Percentiles rank a stretch among this genome's conserved stretches.
These are phyloP conservation scores for Passer domesticus DNA, from an alignment of 2,113 vertebrate genomes.

Conservation along the genomic window DNA sequence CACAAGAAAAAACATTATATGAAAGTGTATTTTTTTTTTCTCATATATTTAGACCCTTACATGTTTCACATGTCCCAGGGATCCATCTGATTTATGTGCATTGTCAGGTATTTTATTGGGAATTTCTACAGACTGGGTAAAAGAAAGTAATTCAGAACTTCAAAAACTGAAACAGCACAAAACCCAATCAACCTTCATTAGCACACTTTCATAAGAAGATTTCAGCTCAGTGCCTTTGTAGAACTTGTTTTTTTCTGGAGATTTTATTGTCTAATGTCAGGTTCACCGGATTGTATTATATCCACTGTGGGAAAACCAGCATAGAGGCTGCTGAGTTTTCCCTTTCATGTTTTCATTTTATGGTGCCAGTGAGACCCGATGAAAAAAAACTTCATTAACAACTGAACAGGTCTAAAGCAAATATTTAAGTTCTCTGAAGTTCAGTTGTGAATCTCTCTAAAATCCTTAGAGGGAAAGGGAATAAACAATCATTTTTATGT, in stretches of 20 bases:
- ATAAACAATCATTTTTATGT: not conserved
- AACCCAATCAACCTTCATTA: not conserved
- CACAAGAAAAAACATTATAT: fast-evolving
- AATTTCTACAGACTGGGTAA: not conserved
- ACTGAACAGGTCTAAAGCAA: not conserved
- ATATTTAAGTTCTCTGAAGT: not conserved
- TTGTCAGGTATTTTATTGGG: not conserved
- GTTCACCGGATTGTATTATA: not conserved
- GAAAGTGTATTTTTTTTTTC: not conserved
- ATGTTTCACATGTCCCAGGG: not conserved
- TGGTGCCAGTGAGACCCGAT: constrained; percentile 1
- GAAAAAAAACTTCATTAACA: not conserved
- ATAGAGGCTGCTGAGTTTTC: not conserved
- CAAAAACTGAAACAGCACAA: not conserved
- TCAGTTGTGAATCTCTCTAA: not conserved
- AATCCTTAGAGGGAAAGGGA: not conserved
- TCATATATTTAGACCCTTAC: not conserved
- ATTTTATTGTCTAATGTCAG: not conserved
- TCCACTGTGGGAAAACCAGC: not conserved
- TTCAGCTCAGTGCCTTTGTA: not conserved
- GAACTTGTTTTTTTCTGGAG: not conserved
- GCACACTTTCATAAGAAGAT: not conserved
- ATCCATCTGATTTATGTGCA: not conserved
- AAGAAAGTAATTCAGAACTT: not conserved
- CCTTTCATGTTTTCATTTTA: constrained; percentile 35